Evolutionary conservation across 1,140 invertebrate genomes (phyloP), one percentile per base, ranked within the genome.

Genomic region (Cylas formicarius): DNA sequence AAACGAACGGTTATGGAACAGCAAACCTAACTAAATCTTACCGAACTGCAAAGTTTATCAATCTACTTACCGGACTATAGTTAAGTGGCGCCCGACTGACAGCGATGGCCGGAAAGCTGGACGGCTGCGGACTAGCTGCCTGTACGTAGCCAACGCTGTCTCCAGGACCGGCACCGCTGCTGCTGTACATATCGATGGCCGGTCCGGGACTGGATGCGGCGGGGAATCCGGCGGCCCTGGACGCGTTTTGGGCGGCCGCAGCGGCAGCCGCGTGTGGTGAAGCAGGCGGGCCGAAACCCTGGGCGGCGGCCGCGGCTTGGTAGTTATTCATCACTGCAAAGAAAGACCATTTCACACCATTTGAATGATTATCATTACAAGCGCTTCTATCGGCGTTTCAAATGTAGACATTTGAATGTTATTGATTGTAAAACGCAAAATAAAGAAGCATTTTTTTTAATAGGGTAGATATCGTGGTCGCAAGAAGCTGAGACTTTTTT

Each of bases 281-380:
- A 29, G 80, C 80, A 44, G 79, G 79, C 53, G 80, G 86, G 57
- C 82, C 86, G 29, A 81, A 81, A 45, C 72, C 70, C 37, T 74
- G 72, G 29, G 75, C 79, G 35, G 80, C 81, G 51, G 80, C 83
- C n/a, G n/a, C n/a, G 27, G 84, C 83, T 67, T 84, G 86, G 72
- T 93, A 91, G 76, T 91, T 93, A 76, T 91, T 93, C 84, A 94
- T 90, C 72, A 93, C 88, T 90, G 81, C 36, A 75, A 75, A 65
- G 33, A 57, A n/a, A n/a, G n/a, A n/a, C n/a, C n/a, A n/a, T n/a
- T n/a, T n/a, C n/a, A n/a, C n/a, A n/a, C n/a, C n/a, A n/a, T n/a
- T n/a, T n/a, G n/a, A n/a, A n/a, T n/a, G n/a, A n/a, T n/a, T n/a
- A n/a, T n/a, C n/a, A n/a, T n/a, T n/a, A n/a, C n/a, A n/a, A n/a